Evolutionary conservation across 2,113 vertebrate genomes (phyloP).

Genomic region (Oreocharis arfaki): DNA sequence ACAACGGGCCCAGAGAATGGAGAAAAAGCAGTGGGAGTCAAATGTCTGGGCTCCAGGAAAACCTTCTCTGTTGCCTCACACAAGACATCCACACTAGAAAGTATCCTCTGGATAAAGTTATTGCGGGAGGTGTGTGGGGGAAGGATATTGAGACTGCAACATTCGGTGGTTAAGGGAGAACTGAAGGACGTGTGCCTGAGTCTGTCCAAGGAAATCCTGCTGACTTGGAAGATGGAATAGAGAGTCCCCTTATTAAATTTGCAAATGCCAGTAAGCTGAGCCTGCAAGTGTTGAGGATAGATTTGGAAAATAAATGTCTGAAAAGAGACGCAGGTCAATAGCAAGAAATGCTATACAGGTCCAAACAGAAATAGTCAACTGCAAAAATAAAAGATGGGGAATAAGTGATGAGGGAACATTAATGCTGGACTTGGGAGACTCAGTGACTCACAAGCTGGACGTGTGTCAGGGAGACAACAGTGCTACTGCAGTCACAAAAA

Average conservation of each 20-base stretch:
- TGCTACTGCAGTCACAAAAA: neutral
- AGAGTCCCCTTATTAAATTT: neutral
- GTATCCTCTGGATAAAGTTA: neutral
- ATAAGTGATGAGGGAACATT: neutral
- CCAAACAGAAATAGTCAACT: neutral
- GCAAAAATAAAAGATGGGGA: neutral
- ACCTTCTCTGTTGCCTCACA: neutral
- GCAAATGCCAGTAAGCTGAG: neutral
- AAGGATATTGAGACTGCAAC: neutral
- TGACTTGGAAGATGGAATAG: neutral
- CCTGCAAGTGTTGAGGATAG: neutral
- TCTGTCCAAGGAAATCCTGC: neutral
- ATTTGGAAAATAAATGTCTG: neutral
- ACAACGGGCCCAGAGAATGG: neutral
- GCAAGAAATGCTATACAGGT: neutral
- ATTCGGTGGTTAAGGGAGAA: neutral
- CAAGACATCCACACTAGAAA: neutral
- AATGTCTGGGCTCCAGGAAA: neutral
- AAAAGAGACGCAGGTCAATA: neutral
- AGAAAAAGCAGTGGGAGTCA: neutral
- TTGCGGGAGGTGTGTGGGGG: neutral
- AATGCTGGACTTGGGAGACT: neutral
- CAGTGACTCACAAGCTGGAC: neutral
- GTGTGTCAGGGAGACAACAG: neutral
- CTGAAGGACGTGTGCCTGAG: neutral